Conservation (phyloP, 2,888 invertebrate species). For the Metellina segmentata region DNA sequence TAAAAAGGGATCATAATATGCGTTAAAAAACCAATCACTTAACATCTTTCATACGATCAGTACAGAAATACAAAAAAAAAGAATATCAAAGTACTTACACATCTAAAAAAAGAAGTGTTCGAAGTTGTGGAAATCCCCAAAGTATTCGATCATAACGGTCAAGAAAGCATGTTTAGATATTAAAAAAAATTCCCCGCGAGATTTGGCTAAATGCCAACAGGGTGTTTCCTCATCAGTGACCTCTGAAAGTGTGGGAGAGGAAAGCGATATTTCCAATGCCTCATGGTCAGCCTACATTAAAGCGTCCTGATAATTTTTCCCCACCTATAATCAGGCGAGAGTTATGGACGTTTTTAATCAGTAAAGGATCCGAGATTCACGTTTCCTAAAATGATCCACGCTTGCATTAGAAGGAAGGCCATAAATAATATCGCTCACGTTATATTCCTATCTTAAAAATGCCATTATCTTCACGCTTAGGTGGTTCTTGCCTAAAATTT, state of each 20-base stretch:
- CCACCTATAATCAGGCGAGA: background rate
- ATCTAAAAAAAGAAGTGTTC: background rate
- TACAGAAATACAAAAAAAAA: background rate
- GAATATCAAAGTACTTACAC: background rate
- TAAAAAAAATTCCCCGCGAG: background rate
- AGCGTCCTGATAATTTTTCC: constrained; percentile 32
- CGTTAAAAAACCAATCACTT: too few relatives aligned
- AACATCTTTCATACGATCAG: too few relatives aligned
- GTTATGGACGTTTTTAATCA: constrained; percentile 11
- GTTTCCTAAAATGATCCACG: background rate
- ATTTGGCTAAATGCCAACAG: constrained; percentile 19
- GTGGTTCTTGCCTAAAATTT: background rate
- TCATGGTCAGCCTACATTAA: constrained; percentile 19
- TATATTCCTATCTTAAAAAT: background rate
- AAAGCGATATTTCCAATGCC: background rate
- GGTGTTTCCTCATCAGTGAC: constrained; percentile 43
- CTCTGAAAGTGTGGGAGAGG: background rate
- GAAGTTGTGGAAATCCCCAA: background rate
- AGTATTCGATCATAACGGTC: constrained; percentile 13
- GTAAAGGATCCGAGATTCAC: constrained; percentile 1
- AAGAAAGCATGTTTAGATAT: constrained; percentile 20
- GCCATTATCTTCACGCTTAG: background rate
- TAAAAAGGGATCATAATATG: too few relatives aligned
- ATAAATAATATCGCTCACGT: background rate
- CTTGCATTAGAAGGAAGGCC: background rate